Evolutionary conservation across 2,797 vertebrate species (phyloP), one percentile per base, ranked within the genome.

Genomic region (Tenualosa ilisha): DNA sequence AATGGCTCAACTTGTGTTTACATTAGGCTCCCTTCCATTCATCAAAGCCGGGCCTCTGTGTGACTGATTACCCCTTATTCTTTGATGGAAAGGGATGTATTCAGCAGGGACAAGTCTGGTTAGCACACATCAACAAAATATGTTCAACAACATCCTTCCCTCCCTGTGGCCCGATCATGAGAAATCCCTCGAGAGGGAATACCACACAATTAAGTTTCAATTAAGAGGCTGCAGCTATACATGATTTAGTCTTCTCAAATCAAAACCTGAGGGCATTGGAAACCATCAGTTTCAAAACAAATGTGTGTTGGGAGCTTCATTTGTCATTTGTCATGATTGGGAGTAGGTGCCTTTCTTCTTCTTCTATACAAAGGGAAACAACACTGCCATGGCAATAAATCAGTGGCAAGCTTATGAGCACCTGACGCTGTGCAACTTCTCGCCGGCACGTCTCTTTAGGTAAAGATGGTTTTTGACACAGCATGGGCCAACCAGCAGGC

Each of bases 61-160:
- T 83, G 86, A 89, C 85, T 92, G 91, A 94, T 93, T 91, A 93
- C 92, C 91, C 93, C 93, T 92, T 93, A 88, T 91, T 93, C 90
- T 92, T 87, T 40, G 68, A 75, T 26, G 15, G 68, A 75, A 31
- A 7, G 68, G 68, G 40, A 43, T 75, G 68, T 31, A 40, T 43
- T 75, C 68, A 75, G 31, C 31, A 75, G 12, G 68, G 31, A 37
- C 31, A 9, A 3, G 15, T 40, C 68, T 75, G 15, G 68, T 75
- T 75, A 40, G 68, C 68, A 37, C 68, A 75, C 13, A 75, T 40
- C 31, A 40, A 40, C 68, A 75, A 6, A 59, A 59, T 59, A 59
- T 59, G 56, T 59, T 59, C 56, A 22, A n/a, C 56, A 22, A 59
- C 22, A 22, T 59, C 56, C 51, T 53, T 13, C 51, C 20, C 56